A percentile compares a stretch with the other conserved stretches of the same genome.
Conservation (phyloP, 2,113 vertebrate species). For the Thymallus thymallus region DNA sequence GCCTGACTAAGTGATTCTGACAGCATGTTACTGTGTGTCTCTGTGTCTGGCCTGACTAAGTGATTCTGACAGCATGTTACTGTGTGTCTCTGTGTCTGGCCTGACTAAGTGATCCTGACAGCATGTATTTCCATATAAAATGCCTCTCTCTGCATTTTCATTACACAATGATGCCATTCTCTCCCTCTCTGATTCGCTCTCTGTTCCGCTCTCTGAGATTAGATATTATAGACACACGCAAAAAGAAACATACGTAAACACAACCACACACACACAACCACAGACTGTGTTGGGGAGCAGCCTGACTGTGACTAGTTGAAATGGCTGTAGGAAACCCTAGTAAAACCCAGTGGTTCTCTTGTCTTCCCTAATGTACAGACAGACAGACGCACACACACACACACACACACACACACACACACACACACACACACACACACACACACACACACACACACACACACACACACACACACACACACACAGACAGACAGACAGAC, state of each 20-base stretch:
- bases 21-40: neutral
- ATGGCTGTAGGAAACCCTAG: too few relatives aligned
- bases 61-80: constrained; percentile 1
- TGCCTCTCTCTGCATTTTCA: neutral
- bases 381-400: constrained; percentile 4
- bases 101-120: constrained; percentile 2
- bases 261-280: neutral
- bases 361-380: too few relatives aligned
- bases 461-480: constrained; percentile 8
- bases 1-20: neutral
- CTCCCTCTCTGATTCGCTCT: constrained; percentile 34
- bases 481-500: neutral
- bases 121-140: constrained; percentile 7
- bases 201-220: constrained; percentile 7
- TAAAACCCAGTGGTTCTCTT: too few relatives aligned
- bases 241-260: neutral
- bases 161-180: neutral
- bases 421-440: neutral
- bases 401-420: constrained; percentile 23
- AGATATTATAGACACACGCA: neutral
- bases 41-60: neutral
- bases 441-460: constrained; percentile 19
- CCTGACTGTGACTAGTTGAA: too few relatives aligned
- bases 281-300: neutral
- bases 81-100: neutral